These are phyloP conservation scores for Microdon myrmicae DNA, from an alignment of 2,888 invertebrate genomes.

Conservation along the genomic window DNA sequence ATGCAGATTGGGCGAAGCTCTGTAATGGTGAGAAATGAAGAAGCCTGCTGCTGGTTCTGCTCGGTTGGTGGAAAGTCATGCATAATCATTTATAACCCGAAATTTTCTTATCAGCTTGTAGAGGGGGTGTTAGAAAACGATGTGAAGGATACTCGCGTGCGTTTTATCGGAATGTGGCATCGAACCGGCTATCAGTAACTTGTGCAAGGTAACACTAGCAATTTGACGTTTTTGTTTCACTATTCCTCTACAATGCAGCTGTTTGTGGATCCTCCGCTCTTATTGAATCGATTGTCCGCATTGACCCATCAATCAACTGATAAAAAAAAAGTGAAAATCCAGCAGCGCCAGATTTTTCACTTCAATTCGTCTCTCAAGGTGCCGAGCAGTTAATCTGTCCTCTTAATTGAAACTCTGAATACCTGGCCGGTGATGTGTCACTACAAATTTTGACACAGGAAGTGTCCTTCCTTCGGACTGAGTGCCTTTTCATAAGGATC, in stretches of 20 bases:
- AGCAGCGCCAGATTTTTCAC: conserved; percentile 48
- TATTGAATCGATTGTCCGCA: conserved; percentile 16
- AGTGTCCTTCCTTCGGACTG: conserved; percentile 15
- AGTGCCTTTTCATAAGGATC: conserved; percentile 11
- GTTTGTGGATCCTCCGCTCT: neutral
- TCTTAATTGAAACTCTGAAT: conserved; percentile 36
- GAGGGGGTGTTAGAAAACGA: no score
- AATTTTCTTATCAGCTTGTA: conserved; percentile 16
- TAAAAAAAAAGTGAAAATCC: no score
- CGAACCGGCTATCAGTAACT: no score
- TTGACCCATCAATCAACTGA: conserved; percentile 51
- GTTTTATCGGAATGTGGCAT: no score
- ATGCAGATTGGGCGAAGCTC: neutral
- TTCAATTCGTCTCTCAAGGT: conserved; percentile 31
- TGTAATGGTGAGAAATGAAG: neutral
- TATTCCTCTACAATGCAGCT: no score
- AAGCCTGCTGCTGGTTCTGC: conserved; percentile 19
- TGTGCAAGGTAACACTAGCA: no score
- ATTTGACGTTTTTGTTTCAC: no score
- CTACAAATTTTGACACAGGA: conserved; percentile 15
- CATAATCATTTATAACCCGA: conserved; percentile 22
- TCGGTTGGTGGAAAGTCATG: conserved; percentile 38
- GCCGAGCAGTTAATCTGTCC: conserved; percentile 26
- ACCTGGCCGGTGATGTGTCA: conserved; percentile 27
- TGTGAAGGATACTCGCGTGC: no score